Evolutionary conservation across 2,888 invertebrate species (phyloP), one percentile per base, ranked within the genome.

Genomic region (Octonoba sinensis): DNA sequence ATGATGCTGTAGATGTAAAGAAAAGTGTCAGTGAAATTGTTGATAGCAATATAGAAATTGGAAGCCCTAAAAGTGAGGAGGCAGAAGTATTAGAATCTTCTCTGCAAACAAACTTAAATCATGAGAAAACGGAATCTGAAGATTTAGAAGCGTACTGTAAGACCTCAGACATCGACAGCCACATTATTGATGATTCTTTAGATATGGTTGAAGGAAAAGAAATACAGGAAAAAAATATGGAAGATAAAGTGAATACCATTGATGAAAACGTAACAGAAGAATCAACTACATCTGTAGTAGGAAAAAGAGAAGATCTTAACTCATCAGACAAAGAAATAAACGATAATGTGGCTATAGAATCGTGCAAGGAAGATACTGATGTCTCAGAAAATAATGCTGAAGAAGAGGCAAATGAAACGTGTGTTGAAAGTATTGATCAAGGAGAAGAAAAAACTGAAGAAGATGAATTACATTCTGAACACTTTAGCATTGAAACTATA

Each of bases 251-350:
- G 20, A n/a, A 67, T 12, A 56, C 4, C 27, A n/a, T 24, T 11
- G 57, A 57, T 6, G 44, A 36, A 56, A 27, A 36, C 3, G 18
- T 56, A 57, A n/a, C 11, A n/a, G 69, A 22, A 51, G 57, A 69
- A 18, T 18, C 27, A 27, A 27, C 27, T 27, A 6, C 27, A 27
- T 27, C 13, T 11, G 56, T 36, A 36, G 27, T n/a, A 27, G 16
- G 27, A 44, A 18, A 69, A 18, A 22, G 13, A 18, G 20, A 60
- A 1, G 24, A 59, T 24, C 12, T n/a, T 22, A 13, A 22, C 8
- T 22, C 18, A 60, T 46, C 22, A 22, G 49, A 49, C n/a, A 24
- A n/a, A 15, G 47, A 70, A 56, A 59, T 16, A 46, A 24, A 15
- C 12, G 12, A 57, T 12, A 56, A 70, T 13, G 16, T 18, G 3